Base-by-base conservation (phyloP, 1,140 invertebrate species). In the Hycleus cichorii region DNA sequence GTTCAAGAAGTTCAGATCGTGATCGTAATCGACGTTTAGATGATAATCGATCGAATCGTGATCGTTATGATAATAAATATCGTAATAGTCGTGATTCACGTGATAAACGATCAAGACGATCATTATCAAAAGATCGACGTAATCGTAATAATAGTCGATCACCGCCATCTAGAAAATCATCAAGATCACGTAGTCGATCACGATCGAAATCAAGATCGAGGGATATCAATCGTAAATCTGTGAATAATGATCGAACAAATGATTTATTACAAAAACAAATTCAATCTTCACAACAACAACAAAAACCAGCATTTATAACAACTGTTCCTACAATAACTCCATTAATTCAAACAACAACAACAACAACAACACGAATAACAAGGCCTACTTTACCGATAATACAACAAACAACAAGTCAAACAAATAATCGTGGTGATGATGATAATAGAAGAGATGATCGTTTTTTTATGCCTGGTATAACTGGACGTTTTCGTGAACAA, bases 381-480 rank as follows among this genome's bases (percentile, higher is more conserved):
- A 58, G 18, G n/a, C 59, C 4, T 60, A 63, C 38, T 60, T 57
- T 47, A 39, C 50, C n/a, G 64, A 58, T 64, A 56, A 53, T 43
- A 43, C 48, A 27, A 25, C 26, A 53, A 58, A 56, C 10, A 4
- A 32, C 7, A 32, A 32, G 4, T 40, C 46, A 49, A n/a, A 57
- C 40, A 8, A 45, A 6, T 5, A 18, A 18, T 18, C 18, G 18
- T 18, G 24, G 40, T 42, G 55, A 57, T 9, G 47, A 57, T 2
- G 48, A 57, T 24, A 49, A 57, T 24, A 49, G 4, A 24, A 49
- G 42, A 4, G 8, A 39, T 26, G 69, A 74, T 32, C 80, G 80
- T 62, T 94, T 89, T 75, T 93, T 91, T 66, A 93, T 92, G 75
- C 88, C 91, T 3, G 84, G 86, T 18, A 85, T 90, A 5, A 83